Conservation (phyloP, 2,113 vertebrate genomes). For the Cettia cetti region DNA sequence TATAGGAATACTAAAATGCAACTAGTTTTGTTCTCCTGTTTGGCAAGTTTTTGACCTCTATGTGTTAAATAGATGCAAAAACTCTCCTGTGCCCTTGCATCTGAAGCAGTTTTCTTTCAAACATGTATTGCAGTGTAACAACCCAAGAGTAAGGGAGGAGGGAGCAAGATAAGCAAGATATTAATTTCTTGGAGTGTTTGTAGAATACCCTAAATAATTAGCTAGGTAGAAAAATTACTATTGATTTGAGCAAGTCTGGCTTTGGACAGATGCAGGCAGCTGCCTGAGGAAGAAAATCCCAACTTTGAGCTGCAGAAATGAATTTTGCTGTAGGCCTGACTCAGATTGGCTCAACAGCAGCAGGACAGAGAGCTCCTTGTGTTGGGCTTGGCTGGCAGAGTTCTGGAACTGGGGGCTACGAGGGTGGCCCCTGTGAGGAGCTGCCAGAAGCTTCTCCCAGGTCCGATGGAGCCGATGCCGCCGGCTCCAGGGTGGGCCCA, state of each 20-base stretch:
- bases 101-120: background rate
- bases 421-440: background rate
- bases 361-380: background rate
- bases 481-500: background rate
- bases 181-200: background rate
- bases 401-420: rapidly evolving
- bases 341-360: background rate
- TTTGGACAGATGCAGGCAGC: background rate
- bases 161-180: background rate
- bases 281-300: background rate
- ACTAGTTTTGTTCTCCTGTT: background rate
- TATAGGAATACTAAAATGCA: slow-evolving; percentile 16
- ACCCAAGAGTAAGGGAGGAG: background rate
- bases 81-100: background rate
- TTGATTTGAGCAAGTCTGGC: background rate
- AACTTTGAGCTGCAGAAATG: background rate
- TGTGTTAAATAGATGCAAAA: background rate
- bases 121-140: background rate
- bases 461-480: rapidly evolving
- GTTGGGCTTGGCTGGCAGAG: background rate
- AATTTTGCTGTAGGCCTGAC: background rate
- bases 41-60: background rate
- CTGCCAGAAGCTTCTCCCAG: background rate
- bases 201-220: background rate
- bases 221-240: background rate